Conservation (phyloP, 2,113 vertebrate genomes). For the Triplophysa dalaica region DNA sequence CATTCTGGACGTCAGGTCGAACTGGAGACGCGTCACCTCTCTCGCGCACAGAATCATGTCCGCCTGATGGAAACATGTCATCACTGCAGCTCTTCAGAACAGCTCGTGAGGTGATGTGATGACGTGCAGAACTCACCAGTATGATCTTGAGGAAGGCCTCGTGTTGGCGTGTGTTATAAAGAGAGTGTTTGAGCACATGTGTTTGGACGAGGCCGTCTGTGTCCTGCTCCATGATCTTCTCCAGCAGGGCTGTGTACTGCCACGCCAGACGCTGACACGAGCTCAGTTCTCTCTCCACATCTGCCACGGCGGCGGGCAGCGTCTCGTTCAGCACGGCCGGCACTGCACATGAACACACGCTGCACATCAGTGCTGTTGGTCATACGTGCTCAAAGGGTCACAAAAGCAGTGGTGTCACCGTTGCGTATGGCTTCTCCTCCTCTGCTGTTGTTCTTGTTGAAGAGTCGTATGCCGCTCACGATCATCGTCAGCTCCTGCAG, state of each 20-base stretch:
- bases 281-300: conserved; percentile 70
- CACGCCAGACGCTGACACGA: conserved; percentile 68
- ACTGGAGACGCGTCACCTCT: conserved; percentile 74
- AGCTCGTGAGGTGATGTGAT: not conserved
- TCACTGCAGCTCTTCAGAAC: not conserved
- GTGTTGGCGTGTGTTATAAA: conserved; percentile 85
- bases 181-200: conserved; percentile 77
- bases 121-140: conserved; percentile 75
- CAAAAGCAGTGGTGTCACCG: conserved; percentile 58
- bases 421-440: conserved; percentile 77
- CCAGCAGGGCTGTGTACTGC: conserved; percentile 81
- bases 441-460: conserved; percentile 80
- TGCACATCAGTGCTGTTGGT: not conserved
- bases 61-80: conserved; percentile 69
- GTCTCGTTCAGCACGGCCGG: conserved; percentile 76
- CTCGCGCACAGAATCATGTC: conserved; percentile 76
- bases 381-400: too few species aligned
- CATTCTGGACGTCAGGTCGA: conserved; percentile 73
- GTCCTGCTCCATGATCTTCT: conserved; percentile 59
- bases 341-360: conserved; percentile 67
- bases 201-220: conserved; percentile 36
- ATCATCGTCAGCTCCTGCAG: conserved; percentile 81
- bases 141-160: conserved; percentile 84
- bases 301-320: conserved; percentile 65
- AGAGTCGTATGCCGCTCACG: conserved; percentile 87